A percentile compares a stretch with the other conserved stretches of the same genome.
Evolutionary conservation across 2,113 vertebrate genomes (phyloP).

Genomic region (western clawed frog (Xenopus tropicalis)): UCB_Xtro_10.0 CM004449.2:71333001-71333500

Average conservation of each 20-base stretch:
- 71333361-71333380: slow-evolving; percentile 29
- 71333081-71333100: too few species aligned
- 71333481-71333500: slow-evolving; percentile 17
- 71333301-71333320: slow-evolving; percentile 8
- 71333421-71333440: slow-evolving; percentile 25
- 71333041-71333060: too few species aligned
- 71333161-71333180: too few species aligned
- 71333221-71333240: neutral
- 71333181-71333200: too few species aligned
- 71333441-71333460: slow-evolving; percentile 18
- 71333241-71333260: slow-evolving; percentile 13
- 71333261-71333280: slow-evolving; percentile 23
- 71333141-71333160: too few species aligned
- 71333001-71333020: too few species aligned
- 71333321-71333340: slow-evolving; percentile 23
- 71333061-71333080: too few species aligned
- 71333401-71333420: slow-evolving; percentile 23
- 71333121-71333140: too few species aligned
- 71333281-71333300: slow-evolving; percentile 37
- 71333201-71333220: neutral
- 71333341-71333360: slow-evolving; percentile 34
- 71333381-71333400: slow-evolving; percentile 38
- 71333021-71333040: too few species aligned
- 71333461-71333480: slow-evolving; percentile 33
- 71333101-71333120: too few species aligned